Evolutionary conservation across 92 coral and sea anemone species (phyloP).

Genomic region (Siderastrea radians): DNA sequence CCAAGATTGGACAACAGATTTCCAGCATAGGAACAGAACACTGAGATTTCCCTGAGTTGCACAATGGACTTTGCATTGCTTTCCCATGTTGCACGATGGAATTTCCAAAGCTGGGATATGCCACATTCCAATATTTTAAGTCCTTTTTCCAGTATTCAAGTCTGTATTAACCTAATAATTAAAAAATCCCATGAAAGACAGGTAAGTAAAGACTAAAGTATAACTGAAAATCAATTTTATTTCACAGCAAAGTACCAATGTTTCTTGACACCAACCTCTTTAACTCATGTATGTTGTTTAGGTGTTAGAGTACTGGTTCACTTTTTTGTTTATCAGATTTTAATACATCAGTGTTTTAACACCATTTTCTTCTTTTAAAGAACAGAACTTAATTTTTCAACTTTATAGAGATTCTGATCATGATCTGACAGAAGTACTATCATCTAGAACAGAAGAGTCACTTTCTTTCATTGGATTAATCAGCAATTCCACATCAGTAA

Average conservation of each 20-base stretch:
- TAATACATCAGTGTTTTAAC: background rate
- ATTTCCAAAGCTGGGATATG: conserved; percentile 1
- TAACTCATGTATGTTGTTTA: background rate
- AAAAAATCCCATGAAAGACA: too few species aligned
- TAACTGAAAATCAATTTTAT: background rate
- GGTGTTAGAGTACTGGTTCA: too few species aligned
- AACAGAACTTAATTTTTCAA: conserved; percentile 8
- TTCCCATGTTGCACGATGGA: background rate
- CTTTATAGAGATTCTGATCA: conserved; percentile 10
- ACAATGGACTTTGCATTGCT: conserved; percentile 18
- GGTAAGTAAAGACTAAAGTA: background rate
- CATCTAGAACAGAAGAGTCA: conserved; percentile 42
- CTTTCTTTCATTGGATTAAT: conserved; percentile 3
- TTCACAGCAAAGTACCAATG: background rate
- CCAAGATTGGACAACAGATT: conserved; percentile 37
- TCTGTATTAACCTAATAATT: too few species aligned
- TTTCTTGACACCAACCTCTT: background rate
- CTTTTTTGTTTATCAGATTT: too few species aligned
- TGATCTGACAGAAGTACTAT: conserved; percentile 27
- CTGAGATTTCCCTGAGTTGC: background rate
- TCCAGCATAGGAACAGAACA: conserved; percentile 43
- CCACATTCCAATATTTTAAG: too few species aligned
- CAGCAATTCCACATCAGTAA: conserved; percentile 2
- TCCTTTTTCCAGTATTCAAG: too few species aligned
- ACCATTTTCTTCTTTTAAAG: conserved; percentile 17